Percentiles rank a stretch among this genome's conserved stretches.
These are phyloP conservation scores for Spisula solida DNA, from an alignment of 2,888 invertebrate species.

Conservation along the genomic window DNA sequence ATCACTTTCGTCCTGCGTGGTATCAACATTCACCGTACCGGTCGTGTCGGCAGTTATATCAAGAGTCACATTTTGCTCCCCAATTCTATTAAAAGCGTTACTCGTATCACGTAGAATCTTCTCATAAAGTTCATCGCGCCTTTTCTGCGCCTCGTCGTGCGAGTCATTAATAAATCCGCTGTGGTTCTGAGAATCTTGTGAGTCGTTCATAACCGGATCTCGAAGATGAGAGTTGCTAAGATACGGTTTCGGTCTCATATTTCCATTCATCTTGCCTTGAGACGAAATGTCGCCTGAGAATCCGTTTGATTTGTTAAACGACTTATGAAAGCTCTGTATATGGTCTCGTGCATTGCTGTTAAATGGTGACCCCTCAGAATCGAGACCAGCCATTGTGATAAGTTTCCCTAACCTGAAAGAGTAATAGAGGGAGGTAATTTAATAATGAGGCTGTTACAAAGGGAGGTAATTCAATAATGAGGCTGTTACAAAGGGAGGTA, in stretches of 20 bases:
- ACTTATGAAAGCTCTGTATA: conserved; percentile 66
- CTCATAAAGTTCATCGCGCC: conserved; percentile 80
- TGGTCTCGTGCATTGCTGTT: conserved; percentile 56
- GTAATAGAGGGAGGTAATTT: not conserved
- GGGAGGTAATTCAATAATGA: too few relatives aligned
- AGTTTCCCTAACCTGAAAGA: conserved; percentile 85
- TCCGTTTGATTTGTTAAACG: conserved; percentile 64
- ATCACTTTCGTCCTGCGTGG: conserved; percentile 31
- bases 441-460: too few relatives aligned
- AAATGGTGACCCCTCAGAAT: conserved; percentile 78
- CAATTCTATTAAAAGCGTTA: conserved; percentile 74
- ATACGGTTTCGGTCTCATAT: conserved; percentile 66
- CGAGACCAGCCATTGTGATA: conserved; percentile 85
- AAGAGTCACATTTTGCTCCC: conserved; percentile 58
- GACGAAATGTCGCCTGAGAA: conserved; percentile 73
- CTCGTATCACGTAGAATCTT: conserved; percentile 78
- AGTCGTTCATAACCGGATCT: conserved; percentile 74
- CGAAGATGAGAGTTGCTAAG: conserved; percentile 52
- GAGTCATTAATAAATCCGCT: conserved; percentile 63
- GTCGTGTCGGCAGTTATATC: conserved; percentile 59
- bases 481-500: too few relatives aligned
- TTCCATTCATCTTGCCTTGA: conserved; percentile 59
- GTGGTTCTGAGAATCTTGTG: conserved; percentile 28
- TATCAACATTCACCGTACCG: conserved; percentile 46
- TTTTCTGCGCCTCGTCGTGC: conserved; percentile 64